These are phyloP conservation scores for Camelus dromedarius DNA, from an alignment of 2,113 vertebrate genomes.

Conservation along the genomic window DNA sequence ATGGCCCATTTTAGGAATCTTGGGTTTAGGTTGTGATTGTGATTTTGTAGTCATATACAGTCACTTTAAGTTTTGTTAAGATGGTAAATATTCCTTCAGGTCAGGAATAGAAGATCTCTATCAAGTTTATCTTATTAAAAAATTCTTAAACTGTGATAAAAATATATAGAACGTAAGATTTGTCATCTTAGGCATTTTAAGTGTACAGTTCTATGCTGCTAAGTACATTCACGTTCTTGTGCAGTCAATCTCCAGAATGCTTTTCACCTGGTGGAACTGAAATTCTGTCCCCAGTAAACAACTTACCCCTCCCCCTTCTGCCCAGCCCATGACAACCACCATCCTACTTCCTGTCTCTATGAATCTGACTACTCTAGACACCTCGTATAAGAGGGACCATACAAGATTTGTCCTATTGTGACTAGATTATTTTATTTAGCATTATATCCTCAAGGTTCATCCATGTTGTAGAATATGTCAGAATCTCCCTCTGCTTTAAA, in stretches of 20 bases:
- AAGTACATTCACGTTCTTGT: not conserved
- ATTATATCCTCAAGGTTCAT: not conserved
- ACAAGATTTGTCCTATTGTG: not conserved
- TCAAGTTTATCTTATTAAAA: not conserved
- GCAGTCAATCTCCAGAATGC: not conserved
- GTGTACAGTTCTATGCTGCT: not conserved
- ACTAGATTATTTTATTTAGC: not conserved
- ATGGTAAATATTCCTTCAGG: not conserved
- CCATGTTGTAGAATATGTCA: not conserved
- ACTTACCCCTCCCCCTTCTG: fast-evolving
- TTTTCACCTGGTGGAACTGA: not conserved
- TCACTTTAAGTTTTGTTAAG: not conserved
- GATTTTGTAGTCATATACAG: not conserved
- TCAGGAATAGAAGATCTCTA: not conserved
- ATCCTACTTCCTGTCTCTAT: not conserved
- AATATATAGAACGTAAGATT: not conserved
- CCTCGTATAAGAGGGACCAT: not conserved
- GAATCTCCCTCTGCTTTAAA: not conserved
- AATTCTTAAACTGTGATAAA: not conserved
- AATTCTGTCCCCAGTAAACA: not conserved
- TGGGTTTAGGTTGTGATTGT: not conserved
- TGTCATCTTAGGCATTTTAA: not conserved
- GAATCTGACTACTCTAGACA: not conserved
- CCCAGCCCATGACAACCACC: not conserved
- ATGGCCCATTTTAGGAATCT: not conserved